These are phyloP conservation scores for Procapra przewalskii DNA, from an alignment of 2,113 vertebrate genomes.

Conservation along the genomic window DNA sequence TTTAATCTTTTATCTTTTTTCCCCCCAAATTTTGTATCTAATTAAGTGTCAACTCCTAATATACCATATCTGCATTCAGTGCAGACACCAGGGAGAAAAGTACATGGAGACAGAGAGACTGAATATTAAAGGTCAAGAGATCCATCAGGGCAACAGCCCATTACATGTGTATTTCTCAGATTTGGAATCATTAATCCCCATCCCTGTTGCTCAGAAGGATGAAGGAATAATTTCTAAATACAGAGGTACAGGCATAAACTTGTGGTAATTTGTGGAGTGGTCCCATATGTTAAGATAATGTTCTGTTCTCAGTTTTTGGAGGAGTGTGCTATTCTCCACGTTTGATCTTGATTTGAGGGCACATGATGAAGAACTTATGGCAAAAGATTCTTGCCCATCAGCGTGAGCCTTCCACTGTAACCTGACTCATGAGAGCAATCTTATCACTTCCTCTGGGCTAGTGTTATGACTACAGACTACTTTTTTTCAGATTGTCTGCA, in stretches of 20 bases:
- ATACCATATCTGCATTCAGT: not conserved
- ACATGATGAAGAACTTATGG: not conserved
- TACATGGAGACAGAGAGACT: not conserved
- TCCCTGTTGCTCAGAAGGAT: not conserved
- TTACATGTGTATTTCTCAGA: not conserved
- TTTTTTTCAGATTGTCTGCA: conserved; percentile 9
- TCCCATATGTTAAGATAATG: not conserved
- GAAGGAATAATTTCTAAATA: not conserved
- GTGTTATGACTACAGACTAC: not conserved
- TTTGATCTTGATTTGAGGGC: not conserved
- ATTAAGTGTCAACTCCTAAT: not conserved
- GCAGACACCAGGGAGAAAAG: not conserved
- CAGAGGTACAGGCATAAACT: not conserved
- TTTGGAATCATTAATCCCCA: not conserved
- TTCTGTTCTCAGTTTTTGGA: not conserved
- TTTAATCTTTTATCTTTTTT: not conserved
- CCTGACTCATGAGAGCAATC: not conserved
- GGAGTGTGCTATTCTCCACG: not conserved
- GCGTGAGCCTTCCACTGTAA: not conserved
- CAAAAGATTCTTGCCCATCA: not conserved
- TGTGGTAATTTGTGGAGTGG: not conserved
- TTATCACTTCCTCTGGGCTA: not conserved
- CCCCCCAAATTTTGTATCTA: not conserved
- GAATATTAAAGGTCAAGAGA: conserved; percentile 24
- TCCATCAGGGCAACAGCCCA: not conserved